Evolutionary conservation across 1,140 invertebrate genomes (phyloP).

Genomic region (Wiebesia pumilae): DNA sequence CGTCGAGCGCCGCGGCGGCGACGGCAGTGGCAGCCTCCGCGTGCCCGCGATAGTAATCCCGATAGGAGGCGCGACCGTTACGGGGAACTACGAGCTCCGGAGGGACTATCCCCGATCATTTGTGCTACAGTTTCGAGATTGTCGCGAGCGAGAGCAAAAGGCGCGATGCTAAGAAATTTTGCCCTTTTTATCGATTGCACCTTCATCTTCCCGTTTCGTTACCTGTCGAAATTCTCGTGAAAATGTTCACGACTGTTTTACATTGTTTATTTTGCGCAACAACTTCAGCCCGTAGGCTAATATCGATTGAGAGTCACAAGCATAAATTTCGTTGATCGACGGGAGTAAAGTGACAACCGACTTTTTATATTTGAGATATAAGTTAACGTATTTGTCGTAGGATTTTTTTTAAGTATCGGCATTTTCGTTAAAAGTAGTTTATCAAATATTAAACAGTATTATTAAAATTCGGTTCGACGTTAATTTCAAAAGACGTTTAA

Average conservation of each 20-base stretch:
- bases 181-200: not conserved
- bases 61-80: constrained; percentile 60
- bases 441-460: not conserved
- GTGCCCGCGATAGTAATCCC: constrained; percentile 65
- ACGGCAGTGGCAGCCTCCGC: constrained; percentile 46
- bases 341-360: not conserved
- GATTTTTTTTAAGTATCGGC: not conserved
- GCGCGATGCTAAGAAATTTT: not conserved
- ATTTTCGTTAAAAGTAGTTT: not conserved
- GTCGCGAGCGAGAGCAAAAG: not conserved
- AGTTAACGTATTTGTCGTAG: not conserved
- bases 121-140: not conserved
- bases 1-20: constrained; percentile 56
- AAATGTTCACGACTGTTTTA: not conserved
- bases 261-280: not conserved
- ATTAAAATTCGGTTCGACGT: no score
- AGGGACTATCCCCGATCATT: not conserved
- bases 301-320: not conserved
- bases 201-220: not conserved
- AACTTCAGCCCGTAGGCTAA: not conserved
- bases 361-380: not conserved
- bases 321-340: not conserved
- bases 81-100: not conserved
- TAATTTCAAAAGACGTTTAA: no score
- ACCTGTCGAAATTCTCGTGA: not conserved